Conservation (phyloP, 2,113 vertebrate species). For the Protobothrops flavoviridis region DNA sequence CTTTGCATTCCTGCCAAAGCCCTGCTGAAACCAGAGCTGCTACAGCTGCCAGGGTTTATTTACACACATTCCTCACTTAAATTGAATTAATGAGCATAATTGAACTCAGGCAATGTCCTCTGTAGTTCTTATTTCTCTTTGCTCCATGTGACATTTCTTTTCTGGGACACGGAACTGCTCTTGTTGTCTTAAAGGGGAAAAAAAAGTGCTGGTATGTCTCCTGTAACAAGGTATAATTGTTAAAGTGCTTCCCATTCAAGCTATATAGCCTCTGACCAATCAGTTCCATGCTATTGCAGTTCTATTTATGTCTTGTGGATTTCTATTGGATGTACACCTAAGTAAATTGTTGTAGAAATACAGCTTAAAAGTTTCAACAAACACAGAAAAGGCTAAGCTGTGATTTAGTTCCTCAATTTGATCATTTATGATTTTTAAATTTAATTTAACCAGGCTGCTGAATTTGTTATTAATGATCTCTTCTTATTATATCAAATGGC, state of each 20-base stretch:
- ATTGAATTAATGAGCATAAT: constrained; percentile 86
- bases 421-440: not conserved
- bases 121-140: constrained; percentile 65
- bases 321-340: not conserved
- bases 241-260: not conserved
- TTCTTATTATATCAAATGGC: not conserved
- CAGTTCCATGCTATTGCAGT: not conserved
- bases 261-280: not conserved
- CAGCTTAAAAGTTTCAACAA: not conserved
- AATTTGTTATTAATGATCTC: not conserved
- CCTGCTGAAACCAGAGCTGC: constrained; percentile 72
- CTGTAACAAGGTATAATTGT: constrained; percentile 25
- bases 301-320: not conserved
- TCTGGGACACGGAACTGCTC: constrained; percentile 34
- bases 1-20: constrained; percentile 69
- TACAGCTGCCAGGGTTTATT: constrained; percentile 80
- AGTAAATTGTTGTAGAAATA: not conserved
- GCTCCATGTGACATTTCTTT: constrained; percentile 58
- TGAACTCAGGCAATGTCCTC: constrained; percentile 73
- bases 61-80: constrained; percentile 82
- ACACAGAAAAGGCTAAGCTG: constrained; percentile 6
- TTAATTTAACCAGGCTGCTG: not conserved
- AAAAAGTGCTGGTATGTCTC: constrained; percentile 3
- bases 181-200: constrained; percentile 24
- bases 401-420: constrained; percentile 13